Conservation (phyloP, 2,888 invertebrate species). For the Trichogramma dendrolimi region DNA sequence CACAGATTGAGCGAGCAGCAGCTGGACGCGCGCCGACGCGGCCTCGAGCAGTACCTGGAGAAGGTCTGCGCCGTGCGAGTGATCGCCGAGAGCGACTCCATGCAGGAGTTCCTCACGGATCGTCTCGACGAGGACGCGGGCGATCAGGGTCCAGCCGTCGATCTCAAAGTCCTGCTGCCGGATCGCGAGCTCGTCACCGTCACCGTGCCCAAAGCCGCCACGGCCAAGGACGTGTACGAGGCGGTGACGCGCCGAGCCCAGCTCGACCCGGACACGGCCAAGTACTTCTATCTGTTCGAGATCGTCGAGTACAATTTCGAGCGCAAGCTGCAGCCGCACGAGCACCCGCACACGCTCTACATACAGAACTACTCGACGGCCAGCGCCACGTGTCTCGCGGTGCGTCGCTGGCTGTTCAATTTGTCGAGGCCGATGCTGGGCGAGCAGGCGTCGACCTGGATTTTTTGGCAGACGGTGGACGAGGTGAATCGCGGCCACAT, state of each 20-base stretch:
- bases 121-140: conserved; percentile 70
- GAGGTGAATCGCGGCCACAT: conserved; percentile 93
- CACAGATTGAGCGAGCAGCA: conserved; percentile 88
- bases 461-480: conserved; percentile 92
- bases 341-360: conserved; percentile 95
- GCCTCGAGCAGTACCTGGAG: conserved; percentile 95
- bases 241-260: conserved; percentile 80
- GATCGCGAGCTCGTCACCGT: conserved; percentile 87
- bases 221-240: conserved; percentile 86
- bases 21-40: conserved; percentile 87
- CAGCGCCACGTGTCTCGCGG: conserved; percentile 85
- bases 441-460: conserved; percentile 73
- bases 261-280: conserved; percentile 74
- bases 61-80: conserved; percentile 97
- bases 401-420: conserved; percentile 85
- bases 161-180: conserved; percentile 81
- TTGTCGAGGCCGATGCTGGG: conserved; percentile 63
- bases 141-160: conserved; percentile 67
- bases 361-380: conserved; percentile 99
- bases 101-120: conserved; percentile 96
- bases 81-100: conserved; percentile 93
- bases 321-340: conserved; percentile 86
- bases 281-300: conserved; percentile 94
- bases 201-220: conserved; percentile 81
- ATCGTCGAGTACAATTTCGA: conserved; percentile 97